Percentiles rank a stretch among this genome's conserved stretches.
Evolutionary conservation across 2,113 vertebrate species (phyloP).

Genomic region (Passerina amoena): DNA sequence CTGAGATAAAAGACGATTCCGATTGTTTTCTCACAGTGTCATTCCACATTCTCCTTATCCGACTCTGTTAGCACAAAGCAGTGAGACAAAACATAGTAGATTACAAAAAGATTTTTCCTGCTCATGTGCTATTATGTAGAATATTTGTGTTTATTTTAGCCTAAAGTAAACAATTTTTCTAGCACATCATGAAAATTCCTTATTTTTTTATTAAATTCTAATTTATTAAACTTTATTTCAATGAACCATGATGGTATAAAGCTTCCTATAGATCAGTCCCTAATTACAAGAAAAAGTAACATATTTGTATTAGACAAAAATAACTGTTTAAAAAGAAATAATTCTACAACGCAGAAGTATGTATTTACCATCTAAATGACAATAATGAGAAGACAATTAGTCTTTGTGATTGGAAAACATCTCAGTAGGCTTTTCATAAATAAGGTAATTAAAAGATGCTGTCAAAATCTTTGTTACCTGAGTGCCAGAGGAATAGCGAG

Average conservation of each 20-base stretch:
- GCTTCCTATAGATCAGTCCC: neutral
- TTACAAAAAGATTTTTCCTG: neutral
- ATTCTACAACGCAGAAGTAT: neutral
- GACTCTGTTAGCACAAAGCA: constrained; percentile 90
- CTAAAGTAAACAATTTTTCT: neutral
- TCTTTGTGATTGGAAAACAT: constrained; percentile 59
- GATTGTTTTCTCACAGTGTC: constrained; percentile 99
- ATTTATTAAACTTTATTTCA: neutral
- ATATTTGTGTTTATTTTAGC: neutral
- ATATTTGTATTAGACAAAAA: neutral
- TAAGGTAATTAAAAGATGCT: constrained; percentile 69
- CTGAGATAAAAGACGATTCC: constrained; percentile 99
- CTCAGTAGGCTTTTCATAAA: constrained; percentile 69
- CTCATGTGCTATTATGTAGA: neutral
- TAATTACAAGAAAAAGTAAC: neutral
- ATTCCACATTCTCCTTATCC: constrained; percentile 99
- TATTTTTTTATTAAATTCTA: neutral
- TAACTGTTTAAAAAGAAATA: constrained; percentile 25
- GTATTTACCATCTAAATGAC: constrained; percentile 45
- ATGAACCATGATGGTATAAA: neutral
- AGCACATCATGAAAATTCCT: neutral
- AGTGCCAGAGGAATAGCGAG: constrained; percentile 97
- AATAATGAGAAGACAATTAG: constrained; percentile 71
- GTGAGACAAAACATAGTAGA: constrained; percentile 21
- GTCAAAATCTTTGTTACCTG: constrained; percentile 84